Evolutionary conservation across 2,888 invertebrate genomes (phyloP), one percentile per base, ranked within the genome.

Genomic region (Anticlea derivata): DNA sequence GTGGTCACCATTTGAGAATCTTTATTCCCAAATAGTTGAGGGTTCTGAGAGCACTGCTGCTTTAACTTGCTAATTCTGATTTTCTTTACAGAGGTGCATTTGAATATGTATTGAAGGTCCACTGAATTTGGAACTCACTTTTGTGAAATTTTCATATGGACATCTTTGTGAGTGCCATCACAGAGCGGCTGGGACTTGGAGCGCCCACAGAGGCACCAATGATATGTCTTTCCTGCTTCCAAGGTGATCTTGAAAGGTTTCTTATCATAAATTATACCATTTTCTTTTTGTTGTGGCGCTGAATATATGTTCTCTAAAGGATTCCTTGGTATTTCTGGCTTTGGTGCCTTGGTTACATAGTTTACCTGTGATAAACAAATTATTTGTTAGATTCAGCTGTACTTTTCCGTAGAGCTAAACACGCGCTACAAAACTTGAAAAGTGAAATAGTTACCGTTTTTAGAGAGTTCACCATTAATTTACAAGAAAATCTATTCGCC

Each of bases 181-280:
- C 99, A 99, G 31, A 99, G 91, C 0, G 99, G 99, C 91, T 99
- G 98, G 13, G 84, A 93, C 73, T 96, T 96, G 55, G 98, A 98
- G 60, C 94, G 94, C 0, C 99, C 99, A 83, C 99, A 99, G 0
- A 96, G 86, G 78, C 99, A 99, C 98, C 99, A 99, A 20, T 92
- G 83, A 80, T 98, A 98, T 0, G 88, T 92, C 83, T 96, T 96
- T 26, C 95, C 95, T 54, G 92, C 93, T 75, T 95, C 92, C 31
- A 97, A 89, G 1, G 78, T 84, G 23, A 97, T 78, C 80, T 94
- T 96, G 65, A 98, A 97, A 0, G 99, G 98, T 75, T 96, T 97
- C 72, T 94, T 96, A 70, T 98, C 98, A 79, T 96, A 97, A 29
- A 97, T 92, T 26, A 86, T 80, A 5, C 98, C 98, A 81, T 94